Base-by-base conservation (phyloP, 2,113 vertebrate genomes). In the Mormoops blainvillei region DNA sequence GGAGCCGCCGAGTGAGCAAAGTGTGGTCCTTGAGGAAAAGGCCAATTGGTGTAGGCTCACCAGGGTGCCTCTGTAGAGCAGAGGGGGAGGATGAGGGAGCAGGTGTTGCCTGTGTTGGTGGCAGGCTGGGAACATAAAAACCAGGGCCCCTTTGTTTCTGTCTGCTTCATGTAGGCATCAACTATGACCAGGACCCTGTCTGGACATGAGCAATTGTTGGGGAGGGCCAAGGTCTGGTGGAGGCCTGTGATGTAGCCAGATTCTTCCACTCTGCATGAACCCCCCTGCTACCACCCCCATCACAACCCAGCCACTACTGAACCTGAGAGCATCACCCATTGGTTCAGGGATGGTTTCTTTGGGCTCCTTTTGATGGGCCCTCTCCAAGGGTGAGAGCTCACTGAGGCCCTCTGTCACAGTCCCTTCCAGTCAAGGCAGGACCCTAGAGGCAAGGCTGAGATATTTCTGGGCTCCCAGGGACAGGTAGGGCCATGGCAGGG, bases 171-270 rank as follows among this genome's bases (percentile, higher is more conserved):
- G 36, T 38, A 54, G 63, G 20, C 36, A 38, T 36, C 52, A 82
- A 11, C 82, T 33, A 36, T 2, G 43, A 54, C 1, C 16, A 85
- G 56, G 26, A 22, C 26, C 43, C 41, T 74, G 2, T 13, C 41
- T 91, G 73, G 68, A 91, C 33, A 20, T 0, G 3, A 19, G 28
- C 52, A 38, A 14, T 50, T 77, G 7, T 13, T 48, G 65, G 18
- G 71, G 87, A 92, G 76, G 70, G 36, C 11, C 13, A 12, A 48
- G 48, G 31, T 50, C 20, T 87, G 54, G 28, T 15, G 4, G n/a
- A 65, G 6, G 36, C 26, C 20, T 11, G 0, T 20, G 12, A 26
- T 50, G 4, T 2, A 41, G 38, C 13, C 7, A 36, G 26, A 67
- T 26, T 38, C 28, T 74, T n/a, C 45, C 20, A 33, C 5, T 31